Base-by-base conservation (phyloP, 2,888 invertebrate genomes). In the Drepana falcataria region DNA sequence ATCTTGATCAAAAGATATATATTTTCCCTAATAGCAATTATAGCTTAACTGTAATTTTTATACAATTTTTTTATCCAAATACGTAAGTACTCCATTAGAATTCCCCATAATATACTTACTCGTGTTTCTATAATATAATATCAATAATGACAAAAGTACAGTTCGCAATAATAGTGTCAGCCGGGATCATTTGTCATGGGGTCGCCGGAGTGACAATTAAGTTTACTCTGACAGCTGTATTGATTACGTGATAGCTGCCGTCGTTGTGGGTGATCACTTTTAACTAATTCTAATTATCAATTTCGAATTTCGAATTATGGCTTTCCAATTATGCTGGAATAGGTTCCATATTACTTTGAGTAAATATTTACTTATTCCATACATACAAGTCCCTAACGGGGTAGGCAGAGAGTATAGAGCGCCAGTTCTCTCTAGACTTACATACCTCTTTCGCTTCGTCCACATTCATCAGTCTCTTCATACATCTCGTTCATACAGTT, bases 171-270 rank as follows among this genome's bases (percentile, higher is more conserved):
- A 65, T 66, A 63, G 65, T 59, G 58, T 55, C 49, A 59, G 57
- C 54, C 54, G 56, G 55, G 60, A 61, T 66, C 63, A 67, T 68
- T 62, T 62, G 67, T 67, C 59, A 67, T 47, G 66, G 71, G 69
- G 56, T 56, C 53, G 55, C 62, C 41, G 53, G 61, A 67, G 66
- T 55, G 69, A 68, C 74, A 74, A 71, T 75, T 71, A 68, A 64
- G 62, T 73, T 69, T 59, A 58, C 61, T 68, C 66, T 73, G 71
- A 76, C 75, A 72, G 63, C 57, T 53, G 65, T 74, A 77, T 75
- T 71, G 75, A 77, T 78, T 73, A 71, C 68, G 54, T 59, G 66
- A 70, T 65, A 64, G 65, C 35, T 56, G 51, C 41, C 35, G 37
- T 35, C 35, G 44, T 54, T 34, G 57, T 49, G 49, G 55, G 51